These are phyloP conservation scores for Craseonycteris thonglongyai DNA, from an alignment of 2,113 vertebrate genomes.

Conservation along the genomic window DNA sequence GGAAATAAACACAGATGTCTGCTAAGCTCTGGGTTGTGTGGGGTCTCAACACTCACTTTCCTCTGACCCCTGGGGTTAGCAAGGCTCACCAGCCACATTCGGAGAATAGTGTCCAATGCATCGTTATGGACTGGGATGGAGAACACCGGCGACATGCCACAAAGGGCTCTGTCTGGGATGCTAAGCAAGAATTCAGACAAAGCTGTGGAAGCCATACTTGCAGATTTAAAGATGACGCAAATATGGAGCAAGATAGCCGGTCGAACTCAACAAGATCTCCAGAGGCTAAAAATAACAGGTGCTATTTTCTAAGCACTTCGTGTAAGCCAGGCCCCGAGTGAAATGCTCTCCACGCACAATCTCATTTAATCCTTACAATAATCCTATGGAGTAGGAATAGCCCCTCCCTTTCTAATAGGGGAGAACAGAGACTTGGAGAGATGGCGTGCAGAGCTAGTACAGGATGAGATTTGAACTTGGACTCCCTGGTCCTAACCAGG, in stretches of 20 bases:
- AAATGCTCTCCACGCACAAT: not conserved
- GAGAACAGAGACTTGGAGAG: not conserved
- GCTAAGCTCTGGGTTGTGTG: not conserved
- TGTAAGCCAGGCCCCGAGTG: not conserved
- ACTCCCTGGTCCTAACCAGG: not conserved
- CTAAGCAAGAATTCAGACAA: not conserved
- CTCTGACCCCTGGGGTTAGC: not conserved
- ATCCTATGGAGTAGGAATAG: not conserved
- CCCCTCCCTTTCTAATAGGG: not conserved
- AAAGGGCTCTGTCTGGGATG: not conserved
- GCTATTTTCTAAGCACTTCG: constrained; percentile 7
- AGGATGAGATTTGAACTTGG: not conserved
- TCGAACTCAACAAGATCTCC: not conserved
- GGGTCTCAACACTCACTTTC: not conserved
- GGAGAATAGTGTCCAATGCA: not conserved
- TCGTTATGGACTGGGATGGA: not conserved
- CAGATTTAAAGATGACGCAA: not conserved
- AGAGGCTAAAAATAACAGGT: constrained; percentile 24
- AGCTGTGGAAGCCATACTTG: not conserved
- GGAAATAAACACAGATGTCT: not conserved
- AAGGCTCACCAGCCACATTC: not conserved
- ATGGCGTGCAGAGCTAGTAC: not conserved
- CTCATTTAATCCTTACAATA: not conserved
- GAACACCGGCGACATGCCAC: accelerated
- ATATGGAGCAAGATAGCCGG: not conserved